Evolutionary conservation across 1,140 invertebrate species (phyloP).

Genomic region (Stegodyphus mimosarum): DNA sequence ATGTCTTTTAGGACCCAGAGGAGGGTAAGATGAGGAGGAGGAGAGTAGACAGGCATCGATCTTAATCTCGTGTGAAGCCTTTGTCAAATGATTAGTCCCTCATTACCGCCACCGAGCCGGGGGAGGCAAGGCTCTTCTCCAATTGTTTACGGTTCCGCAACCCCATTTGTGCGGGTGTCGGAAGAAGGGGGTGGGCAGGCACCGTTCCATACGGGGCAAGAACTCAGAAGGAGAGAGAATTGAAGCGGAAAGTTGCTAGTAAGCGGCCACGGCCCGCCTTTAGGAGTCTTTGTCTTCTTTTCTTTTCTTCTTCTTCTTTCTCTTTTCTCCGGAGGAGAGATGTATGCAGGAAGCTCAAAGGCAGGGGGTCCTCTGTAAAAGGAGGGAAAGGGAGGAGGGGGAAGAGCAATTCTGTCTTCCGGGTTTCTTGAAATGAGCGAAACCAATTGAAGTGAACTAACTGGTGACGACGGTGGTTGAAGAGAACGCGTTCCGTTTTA

Average conservation of each 20-base stretch:
- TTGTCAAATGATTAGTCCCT: slow-evolving; percentile 61
- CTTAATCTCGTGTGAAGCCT: slow-evolving; percentile 60
- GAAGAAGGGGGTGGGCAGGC: slow-evolving; percentile 18
- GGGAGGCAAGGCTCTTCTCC: slow-evolving; percentile 26
- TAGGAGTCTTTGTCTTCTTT: slow-evolving; percentile 53
- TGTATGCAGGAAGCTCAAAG: slow-evolving; percentile 53
- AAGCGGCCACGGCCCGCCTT: slow-evolving; percentile 48
- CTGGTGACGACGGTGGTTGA: slow-evolving; percentile 22
- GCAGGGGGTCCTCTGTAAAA: background rate
- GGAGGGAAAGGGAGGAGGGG: background rate
- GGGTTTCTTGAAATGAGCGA: slow-evolving; percentile 60
- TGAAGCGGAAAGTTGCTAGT: slow-evolving; percentile 60
- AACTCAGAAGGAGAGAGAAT: slow-evolving; percentile 31
- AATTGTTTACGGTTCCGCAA: slow-evolving; percentile 61
- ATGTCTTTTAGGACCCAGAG: slow-evolving; percentile 54
- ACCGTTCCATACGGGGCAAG: slow-evolving; percentile 51
- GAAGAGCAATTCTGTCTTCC: slow-evolving; percentile 50
- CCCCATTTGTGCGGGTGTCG: slow-evolving; percentile 61
- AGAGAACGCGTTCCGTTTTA: slow-evolving; percentile 36
- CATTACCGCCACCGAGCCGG: slow-evolving; percentile 45
- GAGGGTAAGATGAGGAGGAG: background rate
- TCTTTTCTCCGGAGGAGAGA: slow-evolving; percentile 31
- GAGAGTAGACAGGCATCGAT: slow-evolving; percentile 42
- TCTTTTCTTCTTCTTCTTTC: slow-evolving; percentile 38
- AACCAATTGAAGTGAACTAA: slow-evolving; percentile 61